Conservation (phyloP, 2,113 vertebrate genomes). For the Labeo rohita region DNA sequence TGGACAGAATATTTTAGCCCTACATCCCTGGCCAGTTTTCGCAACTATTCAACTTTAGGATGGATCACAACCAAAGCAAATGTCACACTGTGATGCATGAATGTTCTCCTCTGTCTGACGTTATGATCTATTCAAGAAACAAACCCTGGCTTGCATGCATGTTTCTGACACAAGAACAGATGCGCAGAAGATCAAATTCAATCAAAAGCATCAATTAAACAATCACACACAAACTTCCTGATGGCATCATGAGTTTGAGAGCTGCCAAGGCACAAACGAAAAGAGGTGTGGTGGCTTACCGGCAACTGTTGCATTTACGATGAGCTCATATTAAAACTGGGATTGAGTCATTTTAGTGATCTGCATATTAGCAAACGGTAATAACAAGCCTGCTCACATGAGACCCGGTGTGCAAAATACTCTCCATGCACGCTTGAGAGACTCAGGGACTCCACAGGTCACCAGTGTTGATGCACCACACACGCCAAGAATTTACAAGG, state of each 20-base stretch:
- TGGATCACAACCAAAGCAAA: conserved; percentile 21
- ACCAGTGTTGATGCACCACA: not conserved
- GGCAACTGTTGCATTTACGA: conserved; percentile 20
- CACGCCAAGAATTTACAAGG: not conserved
- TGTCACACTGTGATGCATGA: not conserved
- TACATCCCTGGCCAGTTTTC: not conserved
- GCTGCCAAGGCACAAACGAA: not conserved
- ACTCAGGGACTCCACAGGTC: conserved; percentile 30
- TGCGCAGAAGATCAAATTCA: not conserved
- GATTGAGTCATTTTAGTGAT: conserved; percentile 27
- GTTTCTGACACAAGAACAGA: conserved; percentile 1
- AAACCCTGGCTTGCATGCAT: not conserved
- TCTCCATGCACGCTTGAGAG: conserved; percentile 31
- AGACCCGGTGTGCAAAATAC: conserved; percentile 22
- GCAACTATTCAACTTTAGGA: not conserved
- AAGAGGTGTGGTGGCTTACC: conserved; percentile 28
- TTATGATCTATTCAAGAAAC: conserved; percentile 26
- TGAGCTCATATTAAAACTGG: conserved; percentile 38
- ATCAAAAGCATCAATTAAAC: conserved; percentile 21
- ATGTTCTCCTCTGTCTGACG: not conserved
- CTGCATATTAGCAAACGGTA: conserved; percentile 9
- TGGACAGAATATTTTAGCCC: not conserved
- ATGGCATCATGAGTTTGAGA: not conserved
- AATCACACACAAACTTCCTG: conserved; percentile 4
- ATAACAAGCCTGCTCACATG: conserved; percentile 29